Percentiles rank a stretch among this genome's conserved stretches.
Evolutionary conservation across 2,113 vertebrate genomes (phyloP).

Genomic region (Oreochromis tanganicae): DNA sequence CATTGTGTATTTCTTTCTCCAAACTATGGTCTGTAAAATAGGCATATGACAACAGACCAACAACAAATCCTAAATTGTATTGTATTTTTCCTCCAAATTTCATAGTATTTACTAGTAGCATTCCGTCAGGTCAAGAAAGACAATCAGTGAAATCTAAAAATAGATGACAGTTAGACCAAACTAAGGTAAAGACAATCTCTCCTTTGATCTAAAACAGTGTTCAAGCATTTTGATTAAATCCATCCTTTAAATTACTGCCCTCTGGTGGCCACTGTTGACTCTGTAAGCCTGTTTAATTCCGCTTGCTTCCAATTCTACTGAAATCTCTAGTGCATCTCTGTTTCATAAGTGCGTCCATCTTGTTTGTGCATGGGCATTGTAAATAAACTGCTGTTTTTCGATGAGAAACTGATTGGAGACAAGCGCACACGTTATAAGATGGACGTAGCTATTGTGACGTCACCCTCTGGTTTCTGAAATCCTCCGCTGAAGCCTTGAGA

Average conservation of each 20-base stretch:
- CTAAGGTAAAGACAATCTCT: neutral
- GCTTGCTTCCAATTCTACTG: neutral
- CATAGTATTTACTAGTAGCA: neutral
- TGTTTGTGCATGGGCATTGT: rapidly evolving
- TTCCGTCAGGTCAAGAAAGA: neutral
- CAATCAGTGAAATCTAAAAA: neutral
- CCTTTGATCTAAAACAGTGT: neutral
- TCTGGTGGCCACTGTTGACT: neutral
- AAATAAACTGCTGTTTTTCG: neutral
- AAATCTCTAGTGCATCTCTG: neutral
- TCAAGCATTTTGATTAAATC: neutral
- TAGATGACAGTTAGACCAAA: neutral
- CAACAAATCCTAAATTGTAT: neutral
- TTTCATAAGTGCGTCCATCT: neutral
- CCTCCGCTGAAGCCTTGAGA: neutral
- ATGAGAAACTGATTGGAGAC: neutral
- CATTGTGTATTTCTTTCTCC: neutral
- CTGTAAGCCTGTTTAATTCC: neutral
- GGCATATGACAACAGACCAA: neutral
- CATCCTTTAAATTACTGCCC: neutral
- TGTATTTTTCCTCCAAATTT: neutral
- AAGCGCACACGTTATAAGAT: neutral
- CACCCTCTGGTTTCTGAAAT: neutral
- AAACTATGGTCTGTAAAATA: neutral
- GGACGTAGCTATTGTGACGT: neutral